These are phyloP conservation scores for Lycocerus yunnanus DNA, from an alignment of 2,888 invertebrate genomes.

Conservation along the genomic window DNA sequence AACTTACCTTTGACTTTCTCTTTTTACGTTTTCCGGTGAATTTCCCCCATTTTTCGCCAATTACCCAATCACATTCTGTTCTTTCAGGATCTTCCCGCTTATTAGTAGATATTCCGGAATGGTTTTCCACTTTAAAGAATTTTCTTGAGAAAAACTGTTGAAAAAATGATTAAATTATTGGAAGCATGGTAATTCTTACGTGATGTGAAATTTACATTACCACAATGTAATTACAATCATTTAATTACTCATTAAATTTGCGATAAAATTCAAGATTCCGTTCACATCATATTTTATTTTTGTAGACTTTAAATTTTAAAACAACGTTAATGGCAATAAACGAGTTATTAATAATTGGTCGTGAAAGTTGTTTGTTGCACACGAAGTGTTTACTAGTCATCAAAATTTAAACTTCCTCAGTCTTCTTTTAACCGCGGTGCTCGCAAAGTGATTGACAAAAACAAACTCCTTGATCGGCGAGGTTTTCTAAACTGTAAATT, in stretches of 20 bases:
- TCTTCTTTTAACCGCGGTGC: background rate
- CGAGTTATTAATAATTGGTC: background rate
- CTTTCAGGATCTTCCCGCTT: no score
- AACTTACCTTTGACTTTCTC: no score
- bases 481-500: background rate
- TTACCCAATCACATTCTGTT: no score
- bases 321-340: background rate
- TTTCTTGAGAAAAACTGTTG: no score
- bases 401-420: background rate
- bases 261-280: background rate
- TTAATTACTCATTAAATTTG: background rate
- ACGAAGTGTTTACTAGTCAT: background rate
- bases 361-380: background rate
- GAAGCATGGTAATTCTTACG: background rate
- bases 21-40: no score
- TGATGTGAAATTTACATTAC: background rate
- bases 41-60: no score
- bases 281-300: background rate
- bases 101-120: no score
- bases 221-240: background rate
- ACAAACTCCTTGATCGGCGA: background rate
- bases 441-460: background rate
- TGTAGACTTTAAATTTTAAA: background rate
- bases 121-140: no score
- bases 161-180: no score